Base-by-base conservation (phyloP, 2,113 vertebrate species). In the Tachysurus fulvidraco region DNA sequence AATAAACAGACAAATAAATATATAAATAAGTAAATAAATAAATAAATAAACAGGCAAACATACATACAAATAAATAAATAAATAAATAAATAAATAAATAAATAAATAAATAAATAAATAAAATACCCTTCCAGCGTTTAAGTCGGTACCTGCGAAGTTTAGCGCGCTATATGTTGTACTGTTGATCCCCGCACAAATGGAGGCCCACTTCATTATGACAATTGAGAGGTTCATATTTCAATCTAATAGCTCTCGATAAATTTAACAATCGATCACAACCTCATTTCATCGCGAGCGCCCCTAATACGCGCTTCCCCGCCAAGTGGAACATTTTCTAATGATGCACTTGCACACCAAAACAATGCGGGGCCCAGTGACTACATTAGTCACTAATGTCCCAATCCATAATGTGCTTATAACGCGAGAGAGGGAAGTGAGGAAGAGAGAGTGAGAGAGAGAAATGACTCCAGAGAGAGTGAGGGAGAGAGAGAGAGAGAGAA, bases 211-310 rank as follows among this genome's bases (percentile, higher is more conserved):
- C 95, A 95, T 95, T 94, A 95, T 93, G 92, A 95, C 95, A 96
- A 96, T 96, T 93, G 94, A 96, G 94, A 95, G 92, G 94, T 95
- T 96, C 94, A 94, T 95, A 95, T 95, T 95, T 95, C 95, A 96
- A 93, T 91, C 93, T 95, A 96, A 96, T 96, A 96, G 95, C 95
- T 93, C 94, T 93, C 93, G 92, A 95, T 96, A 96, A 96, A 94
- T 96, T 96, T 95, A 94, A 95, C 94, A 94, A 96, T 97, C 95
- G 94, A 96, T 96, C 96, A 96, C 94, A 93, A 94, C 94, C 96
- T 96, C 95, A 94, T 96, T 97, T 96, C 94, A 95, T 95, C 94
- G 93, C 0, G 2, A 93, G 93, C 91, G 92, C 94, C 92, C 94
- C 95, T 96, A 92, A 96, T 94, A 92, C 93, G 93, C 92, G 95